A percentile compares a stretch with the other conserved stretches of the same genome.
Conservation (phyloP, 2,888 invertebrate genomes). For the Chironomus riparius region DNA sequence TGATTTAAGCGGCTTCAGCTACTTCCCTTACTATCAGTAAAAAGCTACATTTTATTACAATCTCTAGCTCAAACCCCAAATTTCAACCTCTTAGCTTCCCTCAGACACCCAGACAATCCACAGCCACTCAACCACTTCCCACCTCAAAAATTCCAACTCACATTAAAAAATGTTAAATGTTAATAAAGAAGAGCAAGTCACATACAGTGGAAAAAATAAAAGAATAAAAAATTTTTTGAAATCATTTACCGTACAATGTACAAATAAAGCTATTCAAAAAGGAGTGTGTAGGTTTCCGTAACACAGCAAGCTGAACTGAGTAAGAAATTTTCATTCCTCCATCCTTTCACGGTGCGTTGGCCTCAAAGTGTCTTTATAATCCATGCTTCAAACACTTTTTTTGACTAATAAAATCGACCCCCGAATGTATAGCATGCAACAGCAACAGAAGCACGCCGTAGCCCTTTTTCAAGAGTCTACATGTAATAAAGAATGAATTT, state of each 20-base stretch:
- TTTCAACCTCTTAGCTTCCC: too few species aligned
- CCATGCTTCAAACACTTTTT: neutral
- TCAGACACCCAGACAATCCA: neutral
- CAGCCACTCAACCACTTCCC: neutral
- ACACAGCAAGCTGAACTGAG: neutral
- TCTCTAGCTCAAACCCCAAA: too few species aligned
- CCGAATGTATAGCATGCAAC: neutral
- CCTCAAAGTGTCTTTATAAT: neutral
- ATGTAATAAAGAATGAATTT: constrained; percentile 15
- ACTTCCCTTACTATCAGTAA: too few species aligned
- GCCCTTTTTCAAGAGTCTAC: neutral
- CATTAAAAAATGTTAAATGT: neutral
- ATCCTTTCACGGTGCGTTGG: neutral
- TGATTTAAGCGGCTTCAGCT: too few species aligned
- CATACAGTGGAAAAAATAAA: neutral
- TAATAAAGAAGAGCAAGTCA: neutral
- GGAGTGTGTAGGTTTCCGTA: too few species aligned
- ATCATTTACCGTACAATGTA: constrained; percentile 20
- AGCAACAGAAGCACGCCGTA: neutral
- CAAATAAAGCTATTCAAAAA: constrained; percentile 23
- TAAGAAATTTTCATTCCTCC: neutral
- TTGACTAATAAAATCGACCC: neutral
- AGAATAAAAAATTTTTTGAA: neutral
- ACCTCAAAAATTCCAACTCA: neutral
- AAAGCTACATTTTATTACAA: too few species aligned